phyloP scores from a whole-genome alignment of 2,888 invertebrate species.

The Meandrusa payeni region DNA sequence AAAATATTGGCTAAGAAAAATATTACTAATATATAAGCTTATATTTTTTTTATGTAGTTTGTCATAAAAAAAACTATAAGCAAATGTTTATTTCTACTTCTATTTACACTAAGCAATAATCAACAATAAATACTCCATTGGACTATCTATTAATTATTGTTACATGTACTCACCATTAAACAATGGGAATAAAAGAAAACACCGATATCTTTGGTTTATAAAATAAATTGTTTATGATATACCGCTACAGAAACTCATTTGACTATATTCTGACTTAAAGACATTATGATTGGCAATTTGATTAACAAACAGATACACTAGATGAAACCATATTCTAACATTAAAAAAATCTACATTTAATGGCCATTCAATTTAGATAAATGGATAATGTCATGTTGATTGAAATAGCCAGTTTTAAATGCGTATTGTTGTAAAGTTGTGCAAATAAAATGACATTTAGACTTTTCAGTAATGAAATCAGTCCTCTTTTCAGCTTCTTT shows the following conservation, averaged over 20 bases:
- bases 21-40: background rate
- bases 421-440: conserved; percentile 21
- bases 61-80: background rate
- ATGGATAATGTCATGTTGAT: conserved; percentile 10
- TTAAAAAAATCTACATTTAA: conserved; percentile 16
- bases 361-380: conserved; percentile 14
- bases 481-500: conserved; percentile 79
- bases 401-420: conserved; percentile 18
- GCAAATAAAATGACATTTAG: conserved; percentile 22
- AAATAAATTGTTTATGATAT: conserved; percentile 7
- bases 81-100: no score
- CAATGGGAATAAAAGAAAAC: conserved; percentile 10
- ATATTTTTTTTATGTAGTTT: background rate
- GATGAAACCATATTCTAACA: conserved; percentile 11
- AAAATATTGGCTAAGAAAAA: conserved; percentile 1
- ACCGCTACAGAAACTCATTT: conserved; percentile 4
- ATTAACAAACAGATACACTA: conserved; percentile 7
- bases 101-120: conserved; percentile 9
- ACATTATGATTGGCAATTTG: conserved; percentile 6
- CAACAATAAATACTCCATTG: conserved; percentile 4
- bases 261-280: conserved; percentile 9
- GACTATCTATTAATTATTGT: conserved; percentile 2
- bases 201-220: conserved; percentile 1
- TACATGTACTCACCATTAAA: conserved; percentile 9
- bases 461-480: conserved; percentile 38